Evolutionary conservation across 1,140 invertebrate species (phyloP).

Genomic region (Caenorhabditis elegans): DNA sequence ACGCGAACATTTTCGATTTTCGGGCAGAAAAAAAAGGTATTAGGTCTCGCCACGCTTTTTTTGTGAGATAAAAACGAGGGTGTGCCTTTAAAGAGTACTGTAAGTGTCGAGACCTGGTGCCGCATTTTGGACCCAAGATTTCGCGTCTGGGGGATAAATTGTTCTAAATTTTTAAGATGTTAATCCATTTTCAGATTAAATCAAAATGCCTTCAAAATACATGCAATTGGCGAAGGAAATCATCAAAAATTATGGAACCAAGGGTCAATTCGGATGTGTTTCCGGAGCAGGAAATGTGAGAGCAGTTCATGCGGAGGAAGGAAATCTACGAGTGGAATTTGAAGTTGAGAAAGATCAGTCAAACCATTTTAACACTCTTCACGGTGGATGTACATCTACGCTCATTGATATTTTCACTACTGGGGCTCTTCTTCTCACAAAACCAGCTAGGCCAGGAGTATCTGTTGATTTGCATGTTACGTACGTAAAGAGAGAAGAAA

Average conservation of each 20-base stretch:
- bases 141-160: no score
- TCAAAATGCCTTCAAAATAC: background rate
- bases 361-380: conserved; percentile 71
- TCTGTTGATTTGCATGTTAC: conserved; percentile 76
- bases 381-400: conserved; percentile 81
- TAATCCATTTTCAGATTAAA: no score
- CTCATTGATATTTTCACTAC: conserved; percentile 81
- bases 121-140: no score
- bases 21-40: no score
- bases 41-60: no score
- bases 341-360: conserved; percentile 38
- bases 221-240: conserved; percentile 14
- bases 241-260: background rate
- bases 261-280: background rate
- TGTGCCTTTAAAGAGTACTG: no score
- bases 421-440: conserved; percentile 73
- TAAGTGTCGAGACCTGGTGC: no score
- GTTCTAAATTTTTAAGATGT: background rate
- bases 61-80: no score
- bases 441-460: conserved; percentile 70
- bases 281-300: background rate
- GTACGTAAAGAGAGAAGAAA: background rate
- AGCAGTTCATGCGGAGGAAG: conserved; percentile 34
- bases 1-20: no score
- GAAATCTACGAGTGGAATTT: conserved; percentile 36